Conservation (phyloP, 2,113 vertebrate species). For the Sapajus apella region DNA sequence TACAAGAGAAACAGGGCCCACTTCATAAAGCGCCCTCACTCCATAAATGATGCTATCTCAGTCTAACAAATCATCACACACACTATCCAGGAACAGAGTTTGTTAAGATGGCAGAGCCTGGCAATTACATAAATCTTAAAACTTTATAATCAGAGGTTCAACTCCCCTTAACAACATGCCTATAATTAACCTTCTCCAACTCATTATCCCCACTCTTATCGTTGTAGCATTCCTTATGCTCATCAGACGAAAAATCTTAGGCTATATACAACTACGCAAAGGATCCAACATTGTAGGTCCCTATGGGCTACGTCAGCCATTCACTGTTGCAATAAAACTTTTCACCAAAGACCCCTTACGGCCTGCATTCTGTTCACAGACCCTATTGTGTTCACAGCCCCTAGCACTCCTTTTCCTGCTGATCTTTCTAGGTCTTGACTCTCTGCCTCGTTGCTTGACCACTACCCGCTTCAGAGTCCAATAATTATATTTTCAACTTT, state of each 20-base stretch:
- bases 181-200: neutral
- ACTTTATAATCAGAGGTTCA: neutral
- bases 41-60: neutral
- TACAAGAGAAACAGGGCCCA: neutral
- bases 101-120: neutral
- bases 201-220: accelerated
- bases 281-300: neutral
- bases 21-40: neutral
- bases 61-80: neutral
- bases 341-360: too few relatives aligned
- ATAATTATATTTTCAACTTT: neutral
- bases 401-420: neutral
- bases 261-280: neutral
- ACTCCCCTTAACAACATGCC: neutral
- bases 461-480: neutral
- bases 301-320: too few relatives aligned
- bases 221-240: neutral
- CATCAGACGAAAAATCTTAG: accelerated
- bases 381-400: neutral
- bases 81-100: neutral
- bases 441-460: neutral
- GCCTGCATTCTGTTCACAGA: neutral
- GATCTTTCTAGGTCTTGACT: neutral
- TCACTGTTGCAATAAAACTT: too few relatives aligned
- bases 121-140: neutral